Conservation (phyloP, 2,113 vertebrate genomes). For the Aldabrachelys gigantea region DNA sequence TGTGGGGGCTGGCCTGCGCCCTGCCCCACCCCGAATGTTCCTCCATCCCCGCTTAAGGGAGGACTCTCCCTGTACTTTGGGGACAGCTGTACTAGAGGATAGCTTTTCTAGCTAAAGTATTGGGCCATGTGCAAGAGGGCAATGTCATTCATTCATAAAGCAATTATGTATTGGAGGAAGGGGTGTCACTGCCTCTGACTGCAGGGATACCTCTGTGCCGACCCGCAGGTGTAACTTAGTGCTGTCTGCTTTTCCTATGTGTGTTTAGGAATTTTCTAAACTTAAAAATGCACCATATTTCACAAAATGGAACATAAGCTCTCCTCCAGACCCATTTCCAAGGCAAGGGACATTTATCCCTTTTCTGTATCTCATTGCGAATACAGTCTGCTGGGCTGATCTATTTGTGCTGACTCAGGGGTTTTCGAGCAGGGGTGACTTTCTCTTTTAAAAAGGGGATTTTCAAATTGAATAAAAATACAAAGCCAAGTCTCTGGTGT, state of each 20-base stretch:
- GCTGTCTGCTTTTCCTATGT: background rate
- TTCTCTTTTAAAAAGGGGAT: background rate
- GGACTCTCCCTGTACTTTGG: too few species aligned
- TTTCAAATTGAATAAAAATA: background rate
- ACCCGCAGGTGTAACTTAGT: background rate
- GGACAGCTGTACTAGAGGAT: rapidly evolving
- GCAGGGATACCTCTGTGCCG: background rate
- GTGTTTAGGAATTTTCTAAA: background rate
- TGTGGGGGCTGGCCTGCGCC: too few species aligned
- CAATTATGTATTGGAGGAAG: rapidly evolving
- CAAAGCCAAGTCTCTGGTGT: rapidly evolving
- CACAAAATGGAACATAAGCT: rapidly evolving
- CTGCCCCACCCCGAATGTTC: too few species aligned
- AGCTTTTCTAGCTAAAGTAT: rapidly evolving
- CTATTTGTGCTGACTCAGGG: background rate
- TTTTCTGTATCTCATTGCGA: background rate
- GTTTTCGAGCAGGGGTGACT: background rate
- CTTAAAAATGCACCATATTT: rapidly evolving
- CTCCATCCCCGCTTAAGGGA: too few species aligned
- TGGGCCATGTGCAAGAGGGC: rapidly evolving
- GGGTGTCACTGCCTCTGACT: rapidly evolving
- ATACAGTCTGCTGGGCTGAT: rapidly evolving
- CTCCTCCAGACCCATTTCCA: background rate
- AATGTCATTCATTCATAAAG: rapidly evolving
- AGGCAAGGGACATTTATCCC: background rate